Conservation (phyloP, 2,888 invertebrate genomes). For the Brachyptera risi region DNA sequence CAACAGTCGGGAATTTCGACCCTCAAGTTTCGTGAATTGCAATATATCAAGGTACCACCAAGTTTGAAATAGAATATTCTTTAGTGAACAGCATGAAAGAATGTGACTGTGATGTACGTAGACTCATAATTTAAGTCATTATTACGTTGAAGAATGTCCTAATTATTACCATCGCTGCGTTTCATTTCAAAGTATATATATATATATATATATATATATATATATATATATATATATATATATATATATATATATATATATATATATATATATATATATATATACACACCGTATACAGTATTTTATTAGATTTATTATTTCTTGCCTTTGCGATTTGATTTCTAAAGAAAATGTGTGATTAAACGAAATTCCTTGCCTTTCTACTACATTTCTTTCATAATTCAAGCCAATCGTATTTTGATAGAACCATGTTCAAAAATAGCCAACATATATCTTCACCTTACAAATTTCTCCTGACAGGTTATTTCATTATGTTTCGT, state of each 20-base stretch:
- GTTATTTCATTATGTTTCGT: too few species aligned
- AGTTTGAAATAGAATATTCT: too few species aligned
- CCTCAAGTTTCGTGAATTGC: too few species aligned
- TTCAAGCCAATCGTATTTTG: neutral
- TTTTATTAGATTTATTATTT: slow-evolving; percentile 27
- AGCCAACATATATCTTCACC: too few species aligned
- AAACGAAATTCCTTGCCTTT: slow-evolving; percentile 23
- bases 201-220: too few species aligned
- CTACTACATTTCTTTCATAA: neutral
- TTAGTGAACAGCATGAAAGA: neutral
- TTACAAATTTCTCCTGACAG: too few species aligned
- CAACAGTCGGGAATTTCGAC: too few species aligned
- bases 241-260: too few species aligned
- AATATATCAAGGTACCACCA: too few species aligned
- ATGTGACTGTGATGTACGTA: neutral
- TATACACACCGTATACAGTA: slow-evolving; percentile 19
- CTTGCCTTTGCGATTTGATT: slow-evolving; percentile 19
- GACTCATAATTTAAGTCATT: slow-evolving; percentile 9
- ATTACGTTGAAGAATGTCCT: slow-evolving; percentile 10
- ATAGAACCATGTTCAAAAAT: neutral
- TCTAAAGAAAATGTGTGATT: slow-evolving; percentile 24
- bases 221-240: too few species aligned
- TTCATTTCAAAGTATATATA: too few species aligned
- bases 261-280: too few species aligned
- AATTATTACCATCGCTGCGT: slow-evolving; percentile 7